Percentiles rank a stretch among this genome's conserved stretches.
phyloP scores from a whole-genome alignment of 1,140 invertebrate genomes.

The Agrypnia vestita region DNA sequence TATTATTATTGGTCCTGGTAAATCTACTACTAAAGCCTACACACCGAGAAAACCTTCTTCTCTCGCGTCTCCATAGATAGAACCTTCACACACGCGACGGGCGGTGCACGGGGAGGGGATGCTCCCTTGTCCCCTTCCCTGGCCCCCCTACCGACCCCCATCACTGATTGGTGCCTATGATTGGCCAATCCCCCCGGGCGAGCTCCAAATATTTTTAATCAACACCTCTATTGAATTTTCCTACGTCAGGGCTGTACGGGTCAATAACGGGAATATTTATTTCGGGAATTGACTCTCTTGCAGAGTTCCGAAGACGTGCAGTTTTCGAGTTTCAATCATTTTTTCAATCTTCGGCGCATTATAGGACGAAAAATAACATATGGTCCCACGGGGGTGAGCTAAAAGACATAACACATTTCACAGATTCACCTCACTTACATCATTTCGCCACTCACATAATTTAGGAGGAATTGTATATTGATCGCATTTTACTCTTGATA shows the following conservation, averaged over 20 bases:
- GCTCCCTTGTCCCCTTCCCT: background rate
- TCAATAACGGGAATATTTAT: background rate
- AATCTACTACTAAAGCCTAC: no score
- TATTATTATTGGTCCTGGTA: no score
- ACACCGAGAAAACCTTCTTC: background rate
- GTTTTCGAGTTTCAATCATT: background rate
- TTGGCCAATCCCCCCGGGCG: conserved; percentile 61
- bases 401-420: no score
- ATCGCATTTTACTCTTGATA: no score
- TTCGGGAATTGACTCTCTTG: background rate
- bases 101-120: background rate
- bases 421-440: no score
- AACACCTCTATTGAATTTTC: conserved; percentile 62
- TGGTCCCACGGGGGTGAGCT: no score
- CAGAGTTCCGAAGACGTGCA: background rate
- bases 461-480: no score
- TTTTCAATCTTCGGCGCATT: background rate
- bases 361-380: no score
- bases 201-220: conserved; percentile 61
- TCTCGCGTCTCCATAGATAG: background rate
- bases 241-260: conserved; percentile 50
- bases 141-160: background rate
- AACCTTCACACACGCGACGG: background rate
- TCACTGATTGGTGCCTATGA: conserved; percentile 57
- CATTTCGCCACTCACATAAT: no score